phyloP scores from a whole-genome alignment of 1,140 invertebrate genomes.

The Tetramorium simillimum region DNA sequence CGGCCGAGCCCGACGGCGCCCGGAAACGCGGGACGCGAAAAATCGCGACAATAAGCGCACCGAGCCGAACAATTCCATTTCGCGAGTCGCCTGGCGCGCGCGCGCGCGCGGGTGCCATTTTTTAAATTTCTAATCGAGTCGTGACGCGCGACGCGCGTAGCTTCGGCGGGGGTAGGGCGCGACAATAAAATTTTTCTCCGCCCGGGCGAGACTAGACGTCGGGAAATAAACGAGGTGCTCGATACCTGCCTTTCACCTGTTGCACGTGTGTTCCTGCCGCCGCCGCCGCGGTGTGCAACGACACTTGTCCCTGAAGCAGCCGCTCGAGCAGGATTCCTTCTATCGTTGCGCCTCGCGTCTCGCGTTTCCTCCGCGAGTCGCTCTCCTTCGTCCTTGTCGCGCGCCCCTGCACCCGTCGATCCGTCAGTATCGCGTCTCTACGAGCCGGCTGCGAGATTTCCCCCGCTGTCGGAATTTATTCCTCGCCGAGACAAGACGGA shows the following conservation, averaged over 20 bases:
- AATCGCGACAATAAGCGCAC: background rate
- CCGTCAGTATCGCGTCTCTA: conserved; percentile 22
- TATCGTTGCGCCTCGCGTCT: background rate
- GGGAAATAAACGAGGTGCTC: conserved; percentile 67
- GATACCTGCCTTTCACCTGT: conserved; percentile 80
- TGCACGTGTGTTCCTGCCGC: conserved; percentile 70
- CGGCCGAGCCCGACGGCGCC: background rate
- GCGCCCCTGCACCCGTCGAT: conserved; percentile 1
- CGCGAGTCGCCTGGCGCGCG: background rate
- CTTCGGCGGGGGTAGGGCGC: conserved; percentile 19
- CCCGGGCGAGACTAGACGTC: conserved; percentile 12
- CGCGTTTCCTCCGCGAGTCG: background rate
- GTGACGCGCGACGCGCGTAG: background rate
- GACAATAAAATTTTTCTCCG: conserved; percentile 57
- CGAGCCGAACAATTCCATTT: background rate
- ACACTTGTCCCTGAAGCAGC: conserved; percentile 38
- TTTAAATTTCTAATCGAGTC: conserved; percentile 46
- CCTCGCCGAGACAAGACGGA: conserved; percentile 34
- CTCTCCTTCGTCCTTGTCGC: conserved; percentile 25
- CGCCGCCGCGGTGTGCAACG: conserved; percentile 29
- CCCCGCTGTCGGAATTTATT: conserved; percentile 42
- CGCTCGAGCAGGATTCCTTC: conserved; percentile 33
- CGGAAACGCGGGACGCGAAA: background rate
- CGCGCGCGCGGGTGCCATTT: conserved; percentile 2
- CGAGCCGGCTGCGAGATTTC: background rate